Conservation (phyloP, 2,888 invertebrate genomes). For the Epistrophe eligans region DNA sequence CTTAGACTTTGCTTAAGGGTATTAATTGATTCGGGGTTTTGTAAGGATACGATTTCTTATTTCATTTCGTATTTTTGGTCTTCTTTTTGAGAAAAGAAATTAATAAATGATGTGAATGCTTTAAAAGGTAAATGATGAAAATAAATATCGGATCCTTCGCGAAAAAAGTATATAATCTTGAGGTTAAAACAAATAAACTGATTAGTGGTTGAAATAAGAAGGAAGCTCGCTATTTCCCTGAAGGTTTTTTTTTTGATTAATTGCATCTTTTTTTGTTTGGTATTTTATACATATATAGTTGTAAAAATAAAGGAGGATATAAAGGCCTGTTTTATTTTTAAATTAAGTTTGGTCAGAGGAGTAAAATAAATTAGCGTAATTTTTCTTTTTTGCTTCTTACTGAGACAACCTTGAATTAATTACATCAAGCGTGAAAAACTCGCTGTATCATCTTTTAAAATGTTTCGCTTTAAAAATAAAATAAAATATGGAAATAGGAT, state of each 20-base stretch:
- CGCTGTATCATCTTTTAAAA: constrained; percentile 24
- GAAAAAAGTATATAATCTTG: not conserved
- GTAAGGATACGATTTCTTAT: constrained; percentile 33
- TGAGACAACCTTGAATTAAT: constrained; percentile 34
- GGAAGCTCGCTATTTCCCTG: not conserved
- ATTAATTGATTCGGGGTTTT: constrained; percentile 64
- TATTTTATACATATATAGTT: constrained; percentile 6
- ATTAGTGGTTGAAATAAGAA: constrained; percentile 26
- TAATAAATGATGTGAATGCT: constrained; percentile 57
- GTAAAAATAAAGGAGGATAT: not conserved
- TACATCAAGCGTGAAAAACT: constrained; percentile 17
- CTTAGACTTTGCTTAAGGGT: constrained; percentile 51
- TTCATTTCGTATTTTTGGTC: constrained; percentile 6
- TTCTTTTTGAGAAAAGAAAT: constrained; percentile 38
- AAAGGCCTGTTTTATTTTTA: not conserved
- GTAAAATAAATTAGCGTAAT: constrained; percentile 34
- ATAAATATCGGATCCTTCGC: constrained; percentile 1
- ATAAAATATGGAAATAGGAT: constrained; percentile 24
- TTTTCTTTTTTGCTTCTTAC: constrained; percentile 10
- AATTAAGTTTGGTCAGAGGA: constrained; percentile 36
- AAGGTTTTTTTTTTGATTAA: constrained; percentile 54
- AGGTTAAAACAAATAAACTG: constrained; percentile 37
- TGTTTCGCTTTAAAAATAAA: not conserved
- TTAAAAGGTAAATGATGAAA: constrained; percentile 19
- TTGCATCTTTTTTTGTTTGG: constrained; percentile 17